Evolutionary conservation across 2,888 invertebrate species (phyloP).

Genomic region (Lordiphosa andalusiaca): DNA sequence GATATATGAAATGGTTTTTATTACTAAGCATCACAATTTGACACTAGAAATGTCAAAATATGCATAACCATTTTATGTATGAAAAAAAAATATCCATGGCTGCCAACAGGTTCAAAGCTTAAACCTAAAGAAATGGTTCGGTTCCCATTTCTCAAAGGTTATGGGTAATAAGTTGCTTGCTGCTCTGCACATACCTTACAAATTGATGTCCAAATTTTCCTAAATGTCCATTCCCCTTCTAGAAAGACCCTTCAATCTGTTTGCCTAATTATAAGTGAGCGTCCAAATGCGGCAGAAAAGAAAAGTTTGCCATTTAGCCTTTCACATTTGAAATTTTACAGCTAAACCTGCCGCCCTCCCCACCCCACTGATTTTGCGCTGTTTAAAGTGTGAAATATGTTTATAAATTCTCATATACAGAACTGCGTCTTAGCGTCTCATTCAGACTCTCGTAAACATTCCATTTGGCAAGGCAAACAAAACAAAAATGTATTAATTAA

Average conservation of each 20-base stretch:
- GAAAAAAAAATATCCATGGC: not conserved
- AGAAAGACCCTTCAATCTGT: conserved; percentile 4
- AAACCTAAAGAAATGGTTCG: no score
- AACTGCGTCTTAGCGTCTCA: conserved; percentile 47
- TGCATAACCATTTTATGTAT: not conserved
- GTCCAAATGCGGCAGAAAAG: conserved; percentile 19
- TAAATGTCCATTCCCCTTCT: not conserved
- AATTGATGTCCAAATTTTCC: no score
- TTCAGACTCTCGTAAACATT: conserved; percentile 40
- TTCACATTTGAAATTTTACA: conserved; percentile 41
- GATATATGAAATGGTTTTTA: conserved; percentile 14
- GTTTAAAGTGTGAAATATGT: conserved; percentile 41
- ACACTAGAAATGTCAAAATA: conserved; percentile 14
- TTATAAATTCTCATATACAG: conserved; percentile 28
- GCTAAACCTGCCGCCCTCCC: not conserved
- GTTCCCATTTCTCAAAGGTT: no score
- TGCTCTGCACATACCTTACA: no score
- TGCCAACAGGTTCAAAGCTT: not conserved
- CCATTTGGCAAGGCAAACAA: conserved; percentile 19
- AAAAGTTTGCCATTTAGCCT: conserved; percentile 24
- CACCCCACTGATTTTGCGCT: not conserved
- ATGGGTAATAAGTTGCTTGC: no score
- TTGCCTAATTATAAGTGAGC: conserved; percentile 6
- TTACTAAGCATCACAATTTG: conserved; percentile 21
- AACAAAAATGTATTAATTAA: conserved; percentile 56